Percentiles rank a stretch among this genome's conserved stretches.
These are phyloP conservation scores for Eretmochelys imbricata DNA, from an alignment of 2,113 vertebrate genomes.

Conservation along the genomic window DNA sequence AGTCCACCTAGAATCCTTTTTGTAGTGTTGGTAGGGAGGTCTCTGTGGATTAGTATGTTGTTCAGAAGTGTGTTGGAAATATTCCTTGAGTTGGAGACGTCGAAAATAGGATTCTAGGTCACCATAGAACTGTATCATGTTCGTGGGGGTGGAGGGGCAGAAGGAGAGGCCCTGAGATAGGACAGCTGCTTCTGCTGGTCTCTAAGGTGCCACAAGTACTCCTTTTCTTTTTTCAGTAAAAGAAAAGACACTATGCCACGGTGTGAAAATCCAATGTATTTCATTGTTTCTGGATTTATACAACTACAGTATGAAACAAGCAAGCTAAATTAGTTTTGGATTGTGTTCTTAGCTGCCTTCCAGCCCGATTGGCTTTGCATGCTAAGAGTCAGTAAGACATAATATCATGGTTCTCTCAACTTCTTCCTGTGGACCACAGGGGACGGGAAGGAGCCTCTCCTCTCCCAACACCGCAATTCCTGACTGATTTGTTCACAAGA, in stretches of 20 bases:
- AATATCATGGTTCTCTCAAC: neutral
- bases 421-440: neutral
- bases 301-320: neutral
- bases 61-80: no score
- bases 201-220: no score
- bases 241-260: no score
- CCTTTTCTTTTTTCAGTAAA: neutral
- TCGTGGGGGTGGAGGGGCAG: no score
- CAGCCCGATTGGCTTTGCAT: neutral
- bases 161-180: no score
- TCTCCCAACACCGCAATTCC: neutral
- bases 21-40: no score
- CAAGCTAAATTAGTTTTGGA: neutral
- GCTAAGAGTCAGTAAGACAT: neutral
- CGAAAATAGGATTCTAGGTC: no score
- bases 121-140: no score
- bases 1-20: no score
- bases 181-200: no score
- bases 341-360: neutral
- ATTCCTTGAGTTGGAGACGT: no score
- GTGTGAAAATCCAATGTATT: neutral
- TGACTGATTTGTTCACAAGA: neutral
- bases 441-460: neutral
- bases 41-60: no score
- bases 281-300: neutral